Evolutionary conservation across 2,797 vertebrate genomes (phyloP), one percentile per base, ranked within the genome.

Genomic region (Premnoplex brunnescens): DNA sequence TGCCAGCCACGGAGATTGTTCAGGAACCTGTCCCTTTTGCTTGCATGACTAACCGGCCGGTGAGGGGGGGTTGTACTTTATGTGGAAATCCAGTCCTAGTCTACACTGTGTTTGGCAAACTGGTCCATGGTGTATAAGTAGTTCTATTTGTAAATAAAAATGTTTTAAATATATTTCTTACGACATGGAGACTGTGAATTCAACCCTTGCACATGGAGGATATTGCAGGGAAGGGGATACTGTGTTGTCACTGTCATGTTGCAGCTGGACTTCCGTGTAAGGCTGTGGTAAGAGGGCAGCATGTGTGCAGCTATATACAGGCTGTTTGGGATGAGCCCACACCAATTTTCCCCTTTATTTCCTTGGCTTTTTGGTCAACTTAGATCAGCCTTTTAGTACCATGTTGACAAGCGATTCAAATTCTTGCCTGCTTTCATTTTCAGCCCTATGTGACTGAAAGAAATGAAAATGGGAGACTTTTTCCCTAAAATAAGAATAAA

Each of bases 141-240:
- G 93, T 67, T 93, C 90, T 95, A 74, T 95, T 85, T 93, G 93
- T 96, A 94, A 96, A 97, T 96, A 95, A 97, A 97, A 96, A 90
- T 96, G 88, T 91, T 96, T 95, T 71, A 91, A 93, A 90, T 88
- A 80, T 72, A 91, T 93, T 91, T 94, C 85, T 76, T 82, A 87
- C 68, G 37, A 95, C 8, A 23, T 91, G 91, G 64, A 95, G 89
- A 88, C 80, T 48, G 0, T 95, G 85, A 95, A 90, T 95, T 94
- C 64, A 83, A 58, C 60, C 75, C 81, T 82, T 90, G 63, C 52
- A 86, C 79, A 67, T 28, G 54, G 67, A 96, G 49, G 63, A n/a
- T 73, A 0, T 46, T 44, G 36, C 89, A 94, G 41, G 75, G 68
- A 93, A 85, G 56, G 60, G 71, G 30, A 32, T 63, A 13, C 54